Conservation (phyloP, 2,888 invertebrate genomes). For the Eudemis profundana region DNA sequence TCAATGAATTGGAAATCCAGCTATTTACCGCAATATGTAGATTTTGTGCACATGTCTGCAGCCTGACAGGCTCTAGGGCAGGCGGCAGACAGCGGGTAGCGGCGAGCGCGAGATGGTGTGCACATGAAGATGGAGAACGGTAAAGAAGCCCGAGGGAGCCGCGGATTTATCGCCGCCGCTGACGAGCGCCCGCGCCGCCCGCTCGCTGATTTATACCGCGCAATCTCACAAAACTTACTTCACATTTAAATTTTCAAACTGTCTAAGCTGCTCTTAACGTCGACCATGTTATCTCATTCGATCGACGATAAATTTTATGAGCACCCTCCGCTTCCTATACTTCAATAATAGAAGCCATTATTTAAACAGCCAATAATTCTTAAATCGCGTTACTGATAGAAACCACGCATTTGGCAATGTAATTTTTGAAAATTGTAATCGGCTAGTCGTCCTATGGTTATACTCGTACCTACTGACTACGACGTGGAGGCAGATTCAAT, state of each 20-base stretch:
- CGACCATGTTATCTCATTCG: slow-evolving; percentile 85
- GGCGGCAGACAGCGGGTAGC: slow-evolving; percentile 35
- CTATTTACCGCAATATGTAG: not conserved
- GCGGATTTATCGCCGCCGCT: slow-evolving; percentile 80
- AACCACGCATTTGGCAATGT: too few relatives aligned
- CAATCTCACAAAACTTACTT: slow-evolving; percentile 86
- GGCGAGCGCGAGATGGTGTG: slow-evolving; percentile 49
- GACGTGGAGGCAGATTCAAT: too few relatives aligned
- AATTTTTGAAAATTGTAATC: too few relatives aligned
- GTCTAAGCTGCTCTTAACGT: slow-evolving; percentile 85
- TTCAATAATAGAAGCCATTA: slow-evolving; percentile 22
- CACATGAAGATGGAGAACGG: slow-evolving; percentile 75
- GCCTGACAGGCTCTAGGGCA: slow-evolving; percentile 16
- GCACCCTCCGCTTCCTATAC: slow-evolving; percentile 74
- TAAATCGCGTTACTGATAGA: too few relatives aligned
- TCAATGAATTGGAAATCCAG: not conserved
- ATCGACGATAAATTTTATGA: slow-evolving; percentile 86
- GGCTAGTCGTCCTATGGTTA: too few relatives aligned
- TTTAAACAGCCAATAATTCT: slow-evolving; percentile 8
- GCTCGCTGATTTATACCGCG: slow-evolving; percentile 82
- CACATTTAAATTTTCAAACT: slow-evolving; percentile 86
- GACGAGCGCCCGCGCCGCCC: slow-evolving; percentile 65
- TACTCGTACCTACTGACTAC: too few relatives aligned
- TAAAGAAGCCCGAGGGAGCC: slow-evolving; percentile 79
- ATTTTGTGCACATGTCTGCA: slow-evolving; percentile 15